Evolutionary conservation across 2,797 vertebrate species (phyloP).

Genomic region (Pseudotriccus pelzelni): DNA sequence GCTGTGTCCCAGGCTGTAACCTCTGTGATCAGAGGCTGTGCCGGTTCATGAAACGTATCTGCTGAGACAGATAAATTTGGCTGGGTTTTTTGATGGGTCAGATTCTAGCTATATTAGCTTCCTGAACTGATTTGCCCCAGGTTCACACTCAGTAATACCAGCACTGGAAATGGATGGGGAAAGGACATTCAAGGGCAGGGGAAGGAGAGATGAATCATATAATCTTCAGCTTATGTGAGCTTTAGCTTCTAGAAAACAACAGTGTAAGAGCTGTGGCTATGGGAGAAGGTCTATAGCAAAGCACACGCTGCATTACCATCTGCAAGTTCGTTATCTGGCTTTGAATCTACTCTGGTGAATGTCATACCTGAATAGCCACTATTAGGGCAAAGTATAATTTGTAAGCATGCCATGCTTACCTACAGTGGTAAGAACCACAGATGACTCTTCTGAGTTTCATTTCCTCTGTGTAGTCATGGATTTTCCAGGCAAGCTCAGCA

Average conservation of each 20-base stretch:
- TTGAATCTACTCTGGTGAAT: not conserved
- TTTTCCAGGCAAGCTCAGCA: conserved; percentile 31
- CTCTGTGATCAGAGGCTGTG: not conserved
- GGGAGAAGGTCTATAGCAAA: not conserved
- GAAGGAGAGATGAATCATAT: not conserved
- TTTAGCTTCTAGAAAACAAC: not conserved
- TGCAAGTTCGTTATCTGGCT: not conserved
- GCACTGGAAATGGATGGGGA: not conserved
- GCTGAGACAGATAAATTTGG: not conserved
- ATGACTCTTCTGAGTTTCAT: not conserved
- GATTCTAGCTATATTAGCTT: not conserved
- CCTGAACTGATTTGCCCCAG: not conserved
- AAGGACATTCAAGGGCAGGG: not conserved
- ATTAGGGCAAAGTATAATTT: not conserved
- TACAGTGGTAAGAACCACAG: not conserved
- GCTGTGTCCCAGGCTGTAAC: not conserved
- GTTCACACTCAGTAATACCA: not conserved
- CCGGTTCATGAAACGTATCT: rapidly evolving
- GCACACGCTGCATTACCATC: not conserved
- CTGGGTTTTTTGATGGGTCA: not conserved
- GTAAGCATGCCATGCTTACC: not conserved
- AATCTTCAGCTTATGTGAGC: not conserved
- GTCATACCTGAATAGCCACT: not conserved
- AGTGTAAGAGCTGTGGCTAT: not conserved
- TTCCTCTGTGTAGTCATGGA: not conserved